Evolutionary conservation across 2,888 invertebrate species (phyloP).

Genomic region (Acrobeloides nanus): DNA sequence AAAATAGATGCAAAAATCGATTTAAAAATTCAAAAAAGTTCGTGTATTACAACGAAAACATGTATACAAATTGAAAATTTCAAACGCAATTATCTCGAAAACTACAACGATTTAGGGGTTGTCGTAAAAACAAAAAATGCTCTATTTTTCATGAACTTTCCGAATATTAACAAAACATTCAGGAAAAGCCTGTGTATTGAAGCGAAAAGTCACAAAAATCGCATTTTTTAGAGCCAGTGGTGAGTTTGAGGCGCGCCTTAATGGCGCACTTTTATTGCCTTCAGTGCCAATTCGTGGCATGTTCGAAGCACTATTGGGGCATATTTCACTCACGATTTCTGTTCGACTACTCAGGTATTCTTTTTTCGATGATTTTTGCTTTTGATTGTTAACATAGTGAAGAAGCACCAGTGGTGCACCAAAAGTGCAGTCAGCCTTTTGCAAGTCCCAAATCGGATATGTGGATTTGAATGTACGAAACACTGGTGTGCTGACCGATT

Average conservation of each 20-base stretch:
- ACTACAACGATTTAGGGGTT: too few species aligned
- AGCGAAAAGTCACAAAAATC: too few species aligned
- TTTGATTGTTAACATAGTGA: constrained; percentile 18
- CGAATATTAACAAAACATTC: too few species aligned
- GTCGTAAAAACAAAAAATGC: too few species aligned
- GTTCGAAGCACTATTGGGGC: constrained; percentile 52
- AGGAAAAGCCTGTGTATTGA: too few species aligned
- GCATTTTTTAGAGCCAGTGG: constrained; percentile 42
- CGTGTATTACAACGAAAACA: too few species aligned
- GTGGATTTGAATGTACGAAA: constrained; percentile 51
- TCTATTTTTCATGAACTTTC: too few species aligned
- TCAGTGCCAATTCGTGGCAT: constrained; percentile 49
- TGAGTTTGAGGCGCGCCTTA: constrained; percentile 47
- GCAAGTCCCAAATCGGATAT: constrained; percentile 45
- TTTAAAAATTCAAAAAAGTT: too few species aligned
- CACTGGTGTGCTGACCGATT: constrained; percentile 51
- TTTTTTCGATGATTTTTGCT: not conserved
- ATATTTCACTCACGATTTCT: constrained; percentile 46
- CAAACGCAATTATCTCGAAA: too few species aligned
- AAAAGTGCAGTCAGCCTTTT: constrained; percentile 45
- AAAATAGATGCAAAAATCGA: too few species aligned
- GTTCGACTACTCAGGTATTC: constrained; percentile 42
- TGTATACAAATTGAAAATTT: too few species aligned
- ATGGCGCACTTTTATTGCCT: constrained; percentile 45
- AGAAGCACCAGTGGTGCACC: constrained; percentile 46